A percentile compares a stretch with the other conserved stretches of the same genome.
Evolutionary conservation across 2,797 vertebrate species (phyloP).

Genomic region (Crocodylus rhombifer): DNA sequence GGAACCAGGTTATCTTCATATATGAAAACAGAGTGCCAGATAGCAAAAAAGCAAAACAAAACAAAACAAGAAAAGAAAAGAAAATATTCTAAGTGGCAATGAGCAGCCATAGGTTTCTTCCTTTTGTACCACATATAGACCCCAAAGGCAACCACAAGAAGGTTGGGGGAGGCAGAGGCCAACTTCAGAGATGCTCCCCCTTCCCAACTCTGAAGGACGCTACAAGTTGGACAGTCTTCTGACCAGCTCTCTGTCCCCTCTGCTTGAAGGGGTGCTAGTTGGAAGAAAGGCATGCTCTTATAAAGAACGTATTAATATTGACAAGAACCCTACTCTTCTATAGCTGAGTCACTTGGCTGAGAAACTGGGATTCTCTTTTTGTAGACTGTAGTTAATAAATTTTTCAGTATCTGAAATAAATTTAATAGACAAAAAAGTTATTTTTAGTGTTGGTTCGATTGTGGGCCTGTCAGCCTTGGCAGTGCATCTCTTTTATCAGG

Average conservation of each 20-base stretch:
- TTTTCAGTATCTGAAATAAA: conserved; percentile 64
- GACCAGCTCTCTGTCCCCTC: background rate
- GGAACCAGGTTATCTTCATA: too few species aligned
- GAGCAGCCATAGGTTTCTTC: background rate
- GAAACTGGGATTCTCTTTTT: conserved; percentile 39
- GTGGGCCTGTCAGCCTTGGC: conserved; percentile 65
- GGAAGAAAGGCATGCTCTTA: background rate
- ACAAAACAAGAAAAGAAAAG: background rate
- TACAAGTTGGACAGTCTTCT: background rate
- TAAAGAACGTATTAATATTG: background rate
- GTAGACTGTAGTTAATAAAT: conserved; percentile 28
- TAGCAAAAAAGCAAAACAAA: too few species aligned
- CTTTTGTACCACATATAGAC: background rate
- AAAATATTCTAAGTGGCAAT: background rate
- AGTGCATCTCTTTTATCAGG: conserved; percentile 74
- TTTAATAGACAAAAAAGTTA: conserved; percentile 63
- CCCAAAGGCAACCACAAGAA: background rate
- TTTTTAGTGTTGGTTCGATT: conserved; percentile 73
- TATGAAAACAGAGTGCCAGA: too few species aligned
- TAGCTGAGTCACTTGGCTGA: conserved; percentile 65
- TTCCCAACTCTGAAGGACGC: background rate
- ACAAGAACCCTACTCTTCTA: conserved; percentile 21
- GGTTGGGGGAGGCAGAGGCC: background rate
- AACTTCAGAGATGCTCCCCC: background rate
- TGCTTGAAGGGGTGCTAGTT: background rate